phyloP scores from a whole-genome alignment of 2,113 vertebrate genomes.

The zebrafish (Danio rerio) region DNA sequence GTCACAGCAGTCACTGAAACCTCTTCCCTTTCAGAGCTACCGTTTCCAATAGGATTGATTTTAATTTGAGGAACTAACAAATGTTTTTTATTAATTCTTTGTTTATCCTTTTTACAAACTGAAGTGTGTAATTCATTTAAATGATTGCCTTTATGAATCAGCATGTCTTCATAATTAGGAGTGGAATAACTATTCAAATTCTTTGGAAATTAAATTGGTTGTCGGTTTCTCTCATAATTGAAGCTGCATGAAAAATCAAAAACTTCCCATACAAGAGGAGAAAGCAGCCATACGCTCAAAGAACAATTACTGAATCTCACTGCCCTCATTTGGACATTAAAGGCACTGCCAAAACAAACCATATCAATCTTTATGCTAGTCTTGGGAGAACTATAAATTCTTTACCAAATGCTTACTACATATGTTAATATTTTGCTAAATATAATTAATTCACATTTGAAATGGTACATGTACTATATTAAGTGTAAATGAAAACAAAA shows the following conservation, averaged over 20 bases:
- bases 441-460: neutral
- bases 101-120: neutral
- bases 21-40: neutral
- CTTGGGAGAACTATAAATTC: neutral
- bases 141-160: neutral
- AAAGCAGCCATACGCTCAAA: neutral
- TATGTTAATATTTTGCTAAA: neutral
- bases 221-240: constrained; percentile 46
- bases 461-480: neutral
- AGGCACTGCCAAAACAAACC: constrained; percentile 1
- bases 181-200: constrained; percentile 56
- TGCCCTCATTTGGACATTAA: constrained; percentile 29
- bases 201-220: constrained; percentile 53
- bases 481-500: neutral
- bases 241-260: constrained; percentile 46
- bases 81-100: neutral
- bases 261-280: constrained; percentile 3
- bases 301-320: neutral
- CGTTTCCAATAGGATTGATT: neutral
- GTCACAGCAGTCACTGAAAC: constrained; percentile 7
- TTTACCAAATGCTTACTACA: neutral
- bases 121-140: neutral
- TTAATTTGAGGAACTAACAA: neutral
- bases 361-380: too few species aligned
- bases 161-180: constrained; percentile 31